Conservation (phyloP, 2,113 vertebrate species). For the Turnix velox region DNA sequence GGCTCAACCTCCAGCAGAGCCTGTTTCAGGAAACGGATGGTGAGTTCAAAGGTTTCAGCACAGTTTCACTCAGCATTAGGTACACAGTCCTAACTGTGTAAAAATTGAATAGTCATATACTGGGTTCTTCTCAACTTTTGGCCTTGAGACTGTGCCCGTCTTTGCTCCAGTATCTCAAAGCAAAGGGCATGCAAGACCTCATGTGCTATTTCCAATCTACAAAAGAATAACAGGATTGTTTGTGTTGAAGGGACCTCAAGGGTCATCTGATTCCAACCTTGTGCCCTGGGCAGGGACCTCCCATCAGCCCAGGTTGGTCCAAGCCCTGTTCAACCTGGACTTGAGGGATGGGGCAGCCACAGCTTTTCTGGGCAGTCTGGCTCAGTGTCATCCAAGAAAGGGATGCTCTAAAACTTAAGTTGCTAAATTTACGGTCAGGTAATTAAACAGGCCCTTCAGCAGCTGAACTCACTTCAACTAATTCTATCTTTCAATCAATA, state of each 20-base stretch:
- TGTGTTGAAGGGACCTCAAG: too few relatives aligned
- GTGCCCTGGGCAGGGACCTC: too few relatives aligned
- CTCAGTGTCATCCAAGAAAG: too few relatives aligned
- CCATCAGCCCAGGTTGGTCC: too few relatives aligned
- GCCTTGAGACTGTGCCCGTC: neutral
- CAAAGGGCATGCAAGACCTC: neutral
- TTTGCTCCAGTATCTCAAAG: neutral
- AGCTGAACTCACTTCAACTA: neutral
- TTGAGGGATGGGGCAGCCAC: too few relatives aligned
- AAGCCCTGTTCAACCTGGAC: too few relatives aligned
- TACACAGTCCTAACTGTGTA: neutral
- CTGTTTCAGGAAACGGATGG: neutral
- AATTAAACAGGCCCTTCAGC: neutral
- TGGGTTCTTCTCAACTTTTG: rapidly evolving
- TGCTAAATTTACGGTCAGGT: neutral
- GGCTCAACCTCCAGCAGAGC: neutral
- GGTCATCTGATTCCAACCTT: too few relatives aligned
- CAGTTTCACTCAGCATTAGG: neutral
- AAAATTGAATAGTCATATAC: rapidly evolving
- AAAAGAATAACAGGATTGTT: too few relatives aligned
- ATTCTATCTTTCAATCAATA: neutral
- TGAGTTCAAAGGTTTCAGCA: neutral
- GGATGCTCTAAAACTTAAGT: neutral
- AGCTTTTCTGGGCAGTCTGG: too few relatives aligned
- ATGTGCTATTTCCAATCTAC: rapidly evolving